Evolutionary conservation across 2,888 invertebrate species (phyloP), one percentile per base, ranked within the genome.

Genomic region (Drosophila helvetica): DNA sequence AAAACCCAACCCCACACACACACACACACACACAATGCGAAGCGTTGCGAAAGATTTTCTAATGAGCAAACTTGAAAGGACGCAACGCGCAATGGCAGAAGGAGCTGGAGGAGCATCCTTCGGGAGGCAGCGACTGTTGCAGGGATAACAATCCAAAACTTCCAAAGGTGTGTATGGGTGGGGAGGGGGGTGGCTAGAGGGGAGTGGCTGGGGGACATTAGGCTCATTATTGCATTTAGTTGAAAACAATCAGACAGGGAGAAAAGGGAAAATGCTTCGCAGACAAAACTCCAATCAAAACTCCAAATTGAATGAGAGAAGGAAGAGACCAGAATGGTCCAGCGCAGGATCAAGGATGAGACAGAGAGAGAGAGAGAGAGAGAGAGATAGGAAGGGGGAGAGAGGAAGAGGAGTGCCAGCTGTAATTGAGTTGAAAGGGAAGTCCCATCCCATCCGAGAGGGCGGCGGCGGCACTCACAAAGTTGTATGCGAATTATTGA

Each of bases 401-500:
- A 15, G 15, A 18, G 38, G 2, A 19, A 33, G 17, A 33, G n/a
- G 33, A 25, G 60, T 22, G 55, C 19, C 25, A 46, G 55, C 55
- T 46, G 15, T 60, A 60, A 60, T 60, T 60, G 60, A 60, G 60
- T 60, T 57, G 47, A 68, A 51, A 42, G 10, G 25, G n/a, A 7
- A 38, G 38, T n/a, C n/a, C 22, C 22, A 19, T 19, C 2, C 19
- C 19, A 22, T 22, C 22, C 38, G 5, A 38, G 38, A 38, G 38
- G 25, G 33, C 9, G 45, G 17, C 19, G 33, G 17, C 18, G 30
- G 47, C 52, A 63, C 57, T 64, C 70, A 60, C 53, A 77, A 78
- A 83, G 78, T 88, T 80, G 75, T 88, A 74, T 86, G 70, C 77
- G 68, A 84, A 61, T 85, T 80, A 84, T 85, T 88, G 84, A 70